Conservation (phyloP, 1,140 invertebrate genomes). For the Chironomus striatipennis region DNA sequence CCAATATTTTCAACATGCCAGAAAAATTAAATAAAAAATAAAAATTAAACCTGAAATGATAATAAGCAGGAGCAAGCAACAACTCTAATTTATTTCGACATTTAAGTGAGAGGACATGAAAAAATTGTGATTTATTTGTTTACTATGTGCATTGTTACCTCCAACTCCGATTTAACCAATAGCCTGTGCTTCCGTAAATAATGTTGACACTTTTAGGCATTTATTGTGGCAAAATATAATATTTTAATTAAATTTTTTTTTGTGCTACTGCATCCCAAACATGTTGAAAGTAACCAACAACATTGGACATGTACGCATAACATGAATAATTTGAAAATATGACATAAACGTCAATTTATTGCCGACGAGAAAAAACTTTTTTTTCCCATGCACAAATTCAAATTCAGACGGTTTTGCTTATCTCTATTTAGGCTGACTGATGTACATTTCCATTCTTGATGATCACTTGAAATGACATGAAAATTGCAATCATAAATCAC, state of each 20-base stretch:
- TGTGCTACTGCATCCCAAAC: no score
- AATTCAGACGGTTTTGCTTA: not conserved
- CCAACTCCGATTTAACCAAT: not conserved
- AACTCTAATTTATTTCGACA: conserved; percentile 14
- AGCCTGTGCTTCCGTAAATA: not conserved
- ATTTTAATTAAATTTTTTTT: conserved; percentile 5
- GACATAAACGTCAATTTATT: conserved; percentile 14
- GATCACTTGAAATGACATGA: conserved; percentile 2
- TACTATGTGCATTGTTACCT: not conserved
- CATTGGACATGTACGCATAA: no score
- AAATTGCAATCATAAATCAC: conserved; percentile 13
- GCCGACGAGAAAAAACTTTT: not conserved
- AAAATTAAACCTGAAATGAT: not conserved
- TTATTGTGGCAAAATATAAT: not conserved
- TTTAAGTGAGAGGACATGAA: not conserved
- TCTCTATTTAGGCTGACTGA: not conserved
- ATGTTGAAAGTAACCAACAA: no score
- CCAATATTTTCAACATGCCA: no score
- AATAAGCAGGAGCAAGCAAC: not conserved
- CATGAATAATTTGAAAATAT: not conserved
- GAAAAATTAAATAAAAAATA: not conserved
- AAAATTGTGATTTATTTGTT: not conserved
- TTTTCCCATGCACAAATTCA: not conserved
- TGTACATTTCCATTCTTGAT: conserved; percentile 1
- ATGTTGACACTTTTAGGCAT: conserved; percentile 7